phyloP scores from a whole-genome alignment of 1,140 invertebrate species.

The Scylla paramamosain region DNA sequence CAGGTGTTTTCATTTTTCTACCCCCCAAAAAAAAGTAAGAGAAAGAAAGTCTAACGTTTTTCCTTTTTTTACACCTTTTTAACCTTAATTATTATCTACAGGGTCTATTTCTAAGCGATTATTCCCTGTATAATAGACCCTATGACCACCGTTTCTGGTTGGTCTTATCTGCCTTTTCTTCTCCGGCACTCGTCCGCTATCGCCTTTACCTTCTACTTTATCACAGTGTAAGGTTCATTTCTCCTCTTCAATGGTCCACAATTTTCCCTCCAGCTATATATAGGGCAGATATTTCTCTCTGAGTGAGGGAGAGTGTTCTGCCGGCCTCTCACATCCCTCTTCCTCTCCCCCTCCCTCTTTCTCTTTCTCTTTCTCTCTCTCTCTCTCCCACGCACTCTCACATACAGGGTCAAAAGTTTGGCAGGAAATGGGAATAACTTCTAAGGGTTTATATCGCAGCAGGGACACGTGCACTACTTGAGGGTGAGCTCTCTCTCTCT shows the following conservation, averaged over 20 bases:
- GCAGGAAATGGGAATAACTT: too few species aligned
- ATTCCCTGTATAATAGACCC: not conserved
- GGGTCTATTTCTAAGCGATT: not conserved
- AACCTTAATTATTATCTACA: not conserved
- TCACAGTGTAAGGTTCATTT: conserved; percentile 37
- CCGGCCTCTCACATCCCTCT: not conserved
- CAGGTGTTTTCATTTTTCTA: too few species aligned
- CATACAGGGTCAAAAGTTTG: too few species aligned
- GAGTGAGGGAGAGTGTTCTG: not conserved
- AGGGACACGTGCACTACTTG: too few species aligned
- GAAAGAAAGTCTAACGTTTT: too few species aligned
- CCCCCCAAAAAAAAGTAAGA: too few species aligned
- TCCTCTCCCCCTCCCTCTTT: conserved; percentile 7
- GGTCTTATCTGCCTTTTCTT: conserved; percentile 40
- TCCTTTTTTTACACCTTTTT: too few species aligned
- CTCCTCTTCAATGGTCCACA: conserved; percentile 4
- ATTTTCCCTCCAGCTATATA: conserved; percentile 37
- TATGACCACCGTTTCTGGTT: not conserved
- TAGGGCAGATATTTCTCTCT: not conserved
- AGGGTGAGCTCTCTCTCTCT: too few species aligned
- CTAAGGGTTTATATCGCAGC: too few species aligned
- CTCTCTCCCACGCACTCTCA: too few species aligned
- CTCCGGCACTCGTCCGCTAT: conserved; percentile 33
- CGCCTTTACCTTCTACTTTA: conserved; percentile 39
- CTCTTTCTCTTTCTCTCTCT: not conserved